These are phyloP conservation scores for Tapirus indicus DNA, from an alignment of 2,797 vertebrate species.

Conservation along the genomic window DNA sequence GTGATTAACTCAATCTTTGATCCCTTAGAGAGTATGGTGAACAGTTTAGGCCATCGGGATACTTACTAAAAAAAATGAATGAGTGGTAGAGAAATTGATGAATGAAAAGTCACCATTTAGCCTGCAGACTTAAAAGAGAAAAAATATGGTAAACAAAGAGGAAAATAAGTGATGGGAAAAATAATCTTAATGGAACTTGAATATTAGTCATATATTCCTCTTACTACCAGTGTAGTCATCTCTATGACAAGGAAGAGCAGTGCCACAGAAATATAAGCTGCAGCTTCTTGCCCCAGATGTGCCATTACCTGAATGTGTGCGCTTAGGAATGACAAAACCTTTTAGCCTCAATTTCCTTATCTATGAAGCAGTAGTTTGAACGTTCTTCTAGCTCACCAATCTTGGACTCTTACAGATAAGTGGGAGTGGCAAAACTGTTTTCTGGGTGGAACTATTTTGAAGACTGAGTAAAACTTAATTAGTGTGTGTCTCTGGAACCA, in stretches of 20 bases:
- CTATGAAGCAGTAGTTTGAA: not conserved
- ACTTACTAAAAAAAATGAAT: not conserved
- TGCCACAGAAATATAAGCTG: not conserved
- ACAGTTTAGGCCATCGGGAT: not conserved
- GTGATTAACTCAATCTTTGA: not conserved
- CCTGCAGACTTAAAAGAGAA: not conserved
- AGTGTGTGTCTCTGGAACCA: not conserved
- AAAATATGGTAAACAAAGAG: not conserved
- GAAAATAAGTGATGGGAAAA: not conserved
- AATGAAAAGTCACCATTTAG: not conserved
- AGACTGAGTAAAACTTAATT: not conserved
- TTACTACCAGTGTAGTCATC: not conserved
- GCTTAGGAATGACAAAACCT: not conserved
- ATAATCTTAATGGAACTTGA: not conserved
- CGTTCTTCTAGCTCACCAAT: not conserved
- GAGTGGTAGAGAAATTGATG: not conserved
- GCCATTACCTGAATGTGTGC: not conserved
- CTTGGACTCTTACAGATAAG: not conserved
- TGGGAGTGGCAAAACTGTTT: not conserved
- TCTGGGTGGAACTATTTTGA: not conserved
- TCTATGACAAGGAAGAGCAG: not conserved
- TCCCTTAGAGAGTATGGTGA: not conserved
- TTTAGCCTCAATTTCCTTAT: not conserved
- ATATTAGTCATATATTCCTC: not conserved
- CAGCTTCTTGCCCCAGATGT: not conserved